phyloP scores from a whole-genome alignment of 2,113 vertebrate species.

The Henicopernis longicauda region DNA sequence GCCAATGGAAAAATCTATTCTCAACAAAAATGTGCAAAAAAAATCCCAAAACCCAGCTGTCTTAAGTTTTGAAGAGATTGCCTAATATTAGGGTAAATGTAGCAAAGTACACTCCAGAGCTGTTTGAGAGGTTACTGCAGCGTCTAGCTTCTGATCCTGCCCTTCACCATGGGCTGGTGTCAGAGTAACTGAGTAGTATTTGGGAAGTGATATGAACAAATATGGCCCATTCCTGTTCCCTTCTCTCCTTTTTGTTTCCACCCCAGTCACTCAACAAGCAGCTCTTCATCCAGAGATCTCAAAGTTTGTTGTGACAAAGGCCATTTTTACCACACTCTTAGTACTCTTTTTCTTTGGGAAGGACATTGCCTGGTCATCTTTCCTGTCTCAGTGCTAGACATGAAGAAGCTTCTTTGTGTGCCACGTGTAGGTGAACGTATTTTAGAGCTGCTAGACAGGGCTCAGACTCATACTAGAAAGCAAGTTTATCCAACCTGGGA shows the following conservation, averaged over 20 bases:
- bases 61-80: background rate
- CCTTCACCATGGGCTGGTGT: background rate
- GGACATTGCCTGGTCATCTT: background rate
- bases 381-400: background rate
- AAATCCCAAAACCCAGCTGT: rapidly evolving
- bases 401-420: background rate
- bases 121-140: background rate
- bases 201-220: background rate
- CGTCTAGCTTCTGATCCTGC: background rate
- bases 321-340: background rate
- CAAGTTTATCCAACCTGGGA: background rate
- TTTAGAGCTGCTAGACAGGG: background rate
- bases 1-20: background rate
- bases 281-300: background rate
- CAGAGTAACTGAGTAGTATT: background rate
- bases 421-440: background rate
- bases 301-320: background rate
- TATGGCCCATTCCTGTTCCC: background rate
- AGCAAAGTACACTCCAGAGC: background rate
- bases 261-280: background rate
- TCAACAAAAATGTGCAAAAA: background rate
- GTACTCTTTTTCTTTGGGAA: background rate
- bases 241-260: background rate
- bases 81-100: background rate
- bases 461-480: background rate